A percentile compares a stretch with the other conserved stretches of the same genome.
These are phyloP conservation scores for Sphecodes monilicornis DNA, from an alignment of 2,888 invertebrate genomes.

Conservation along the genomic window DNA sequence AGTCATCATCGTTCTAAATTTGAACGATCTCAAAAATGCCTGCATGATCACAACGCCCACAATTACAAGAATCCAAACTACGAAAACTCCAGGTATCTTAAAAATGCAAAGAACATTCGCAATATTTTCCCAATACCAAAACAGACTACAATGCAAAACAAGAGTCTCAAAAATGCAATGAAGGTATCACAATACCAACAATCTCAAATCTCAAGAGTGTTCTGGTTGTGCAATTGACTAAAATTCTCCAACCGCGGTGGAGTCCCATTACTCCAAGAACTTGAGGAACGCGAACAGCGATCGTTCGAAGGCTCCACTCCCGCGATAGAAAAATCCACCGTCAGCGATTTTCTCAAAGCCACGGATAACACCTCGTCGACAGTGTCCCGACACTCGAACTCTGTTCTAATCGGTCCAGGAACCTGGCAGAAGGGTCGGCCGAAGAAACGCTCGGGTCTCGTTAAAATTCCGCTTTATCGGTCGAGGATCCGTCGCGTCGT, in stretches of 20 bases:
- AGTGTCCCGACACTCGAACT: background rate
- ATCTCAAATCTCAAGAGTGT: no score
- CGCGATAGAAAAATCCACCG: background rate
- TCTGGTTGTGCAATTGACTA: no score
- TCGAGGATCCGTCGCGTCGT: background rate
- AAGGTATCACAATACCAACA: no score
- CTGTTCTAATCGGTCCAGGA: background rate
- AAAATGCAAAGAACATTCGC: no score
- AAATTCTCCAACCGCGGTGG: no score
- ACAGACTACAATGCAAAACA: no score
- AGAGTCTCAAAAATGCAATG: background rate
- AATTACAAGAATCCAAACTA: no score
- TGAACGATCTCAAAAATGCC: no score
- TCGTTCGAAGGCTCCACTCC: background rate
- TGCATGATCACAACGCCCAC: no score
- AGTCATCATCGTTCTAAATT: no score
- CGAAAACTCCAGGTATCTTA: no score
- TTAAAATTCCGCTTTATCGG: conserved; percentile 7
- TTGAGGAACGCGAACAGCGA: background rate
- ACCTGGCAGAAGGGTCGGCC: background rate
- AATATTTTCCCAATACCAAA: no score
- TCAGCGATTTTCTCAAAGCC: background rate
- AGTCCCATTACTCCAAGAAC: background rate
- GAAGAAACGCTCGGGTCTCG: conserved; percentile 2
- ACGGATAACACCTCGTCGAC: background rate